Conservation (phyloP, 2,113 vertebrate genomes). For the Dasyornis broadbenti region DNA sequence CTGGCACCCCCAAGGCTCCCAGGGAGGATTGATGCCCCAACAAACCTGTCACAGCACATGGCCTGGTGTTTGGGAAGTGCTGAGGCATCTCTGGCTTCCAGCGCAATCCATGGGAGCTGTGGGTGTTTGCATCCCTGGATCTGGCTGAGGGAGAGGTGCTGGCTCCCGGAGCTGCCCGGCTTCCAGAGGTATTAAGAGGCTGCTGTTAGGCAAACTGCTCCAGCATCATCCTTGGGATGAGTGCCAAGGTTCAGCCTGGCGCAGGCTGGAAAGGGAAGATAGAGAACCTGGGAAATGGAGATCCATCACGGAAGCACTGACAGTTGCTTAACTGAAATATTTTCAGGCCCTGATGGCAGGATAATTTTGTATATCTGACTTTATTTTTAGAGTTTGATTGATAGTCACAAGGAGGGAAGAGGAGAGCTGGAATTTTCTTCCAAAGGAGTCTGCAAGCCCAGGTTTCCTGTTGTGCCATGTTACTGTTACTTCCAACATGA, state of each 20-base stretch:
- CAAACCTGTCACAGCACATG: not conserved
- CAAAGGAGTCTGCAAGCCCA: not conserved
- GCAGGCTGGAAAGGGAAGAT: not conserved
- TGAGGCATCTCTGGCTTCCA: not conserved
- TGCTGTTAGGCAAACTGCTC: conserved; percentile 23
- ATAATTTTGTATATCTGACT: conserved; percentile 16
- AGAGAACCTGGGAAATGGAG: conserved; percentile 11
- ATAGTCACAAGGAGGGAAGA: not conserved
- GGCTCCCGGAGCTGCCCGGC: not conserved
- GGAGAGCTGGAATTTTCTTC: conserved; percentile 16
- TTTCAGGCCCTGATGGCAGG: conserved; percentile 17
- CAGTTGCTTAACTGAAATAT: conserved; percentile 7
- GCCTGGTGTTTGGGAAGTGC: not conserved
- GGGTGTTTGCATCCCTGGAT: not conserved
- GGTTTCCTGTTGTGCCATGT: not conserved
- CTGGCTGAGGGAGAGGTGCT: not conserved
- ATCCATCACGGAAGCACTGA: not conserved
- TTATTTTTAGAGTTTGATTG: conserved; percentile 31
- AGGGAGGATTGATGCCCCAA: not conserved
- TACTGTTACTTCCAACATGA: not conserved
- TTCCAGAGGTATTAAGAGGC: not conserved
- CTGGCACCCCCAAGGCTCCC: not conserved
- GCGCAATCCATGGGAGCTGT: fast-evolving
- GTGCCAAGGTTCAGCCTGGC: conserved; percentile 48
- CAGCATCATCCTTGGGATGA: not conserved